Conservation (phyloP, 1,140 invertebrate species). For the Drosophila tani region DNA sequence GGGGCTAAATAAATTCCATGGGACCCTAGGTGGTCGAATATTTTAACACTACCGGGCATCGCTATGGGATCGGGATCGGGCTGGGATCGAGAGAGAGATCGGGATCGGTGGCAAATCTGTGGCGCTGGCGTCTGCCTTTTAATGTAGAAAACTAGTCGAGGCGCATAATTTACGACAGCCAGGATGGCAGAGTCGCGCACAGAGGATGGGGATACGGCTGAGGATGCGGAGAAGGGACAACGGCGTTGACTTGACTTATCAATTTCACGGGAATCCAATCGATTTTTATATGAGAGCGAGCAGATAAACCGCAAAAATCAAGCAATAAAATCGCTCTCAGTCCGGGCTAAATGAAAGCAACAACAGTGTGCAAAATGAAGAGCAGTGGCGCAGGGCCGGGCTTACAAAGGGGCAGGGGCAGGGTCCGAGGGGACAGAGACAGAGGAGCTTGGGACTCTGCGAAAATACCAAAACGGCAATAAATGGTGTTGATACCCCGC, state of each 20-base stretch:
- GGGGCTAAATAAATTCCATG: constrained; percentile 78
- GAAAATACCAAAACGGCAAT: constrained; percentile 84
- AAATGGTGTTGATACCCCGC: constrained; percentile 85
- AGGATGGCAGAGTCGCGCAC: constrained; percentile 26
- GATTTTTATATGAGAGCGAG: constrained; percentile 83
- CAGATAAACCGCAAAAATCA: constrained; percentile 84
- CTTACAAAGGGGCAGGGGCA: constrained; percentile 10
- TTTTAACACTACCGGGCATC: constrained; percentile 79
- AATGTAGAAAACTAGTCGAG: constrained; percentile 84
- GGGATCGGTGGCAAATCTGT: constrained; percentile 72
- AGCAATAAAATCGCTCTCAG: constrained; percentile 76
- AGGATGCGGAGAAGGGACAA: constrained; percentile 6
- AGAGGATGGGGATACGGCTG: not conserved
- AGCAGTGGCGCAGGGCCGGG: constrained; percentile 51
- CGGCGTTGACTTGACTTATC: constrained; percentile 83
- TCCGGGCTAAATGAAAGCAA: constrained; percentile 37
- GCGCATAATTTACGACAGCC: constrained; percentile 78
- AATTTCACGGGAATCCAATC: constrained; percentile 84
- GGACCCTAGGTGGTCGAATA: constrained; percentile 83
- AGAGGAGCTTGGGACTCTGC: constrained; percentile 42
- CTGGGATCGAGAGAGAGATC: constrained; percentile 17
- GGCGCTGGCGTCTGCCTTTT: constrained; percentile 79
- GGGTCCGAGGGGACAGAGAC: constrained; percentile 26
- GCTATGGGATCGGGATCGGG: constrained; percentile 17
- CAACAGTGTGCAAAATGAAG: constrained; percentile 67